Conservation (phyloP, 2,797 vertebrate species). For the Rhyacichthys aspro region DNA sequence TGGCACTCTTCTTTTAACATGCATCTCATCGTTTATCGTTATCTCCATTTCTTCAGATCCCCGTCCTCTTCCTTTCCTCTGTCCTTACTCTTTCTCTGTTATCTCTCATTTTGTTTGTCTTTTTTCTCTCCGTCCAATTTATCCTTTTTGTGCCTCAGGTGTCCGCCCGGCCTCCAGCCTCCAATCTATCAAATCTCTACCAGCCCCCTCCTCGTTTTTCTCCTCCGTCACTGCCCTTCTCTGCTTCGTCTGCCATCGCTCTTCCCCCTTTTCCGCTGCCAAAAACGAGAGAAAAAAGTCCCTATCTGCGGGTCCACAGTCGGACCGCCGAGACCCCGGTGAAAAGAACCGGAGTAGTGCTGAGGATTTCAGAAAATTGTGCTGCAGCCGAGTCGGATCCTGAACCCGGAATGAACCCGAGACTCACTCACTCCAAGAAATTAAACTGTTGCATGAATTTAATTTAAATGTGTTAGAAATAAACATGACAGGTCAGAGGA, state of each 20-base stretch:
- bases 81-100: no score
- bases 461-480: no score
- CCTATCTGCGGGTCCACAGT: not conserved
- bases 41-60: no score
- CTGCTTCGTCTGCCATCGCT: constrained; percentile 5
- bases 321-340: not conserved
- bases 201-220: not conserved
- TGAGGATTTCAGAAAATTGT: not conserved
- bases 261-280: not conserved
- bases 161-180: not conserved
- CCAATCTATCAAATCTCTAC: constrained; percentile 8
- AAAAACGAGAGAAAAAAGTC: not conserved
- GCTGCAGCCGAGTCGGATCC: no score
- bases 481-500: no score
- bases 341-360: not conserved
- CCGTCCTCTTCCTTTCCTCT: no score
- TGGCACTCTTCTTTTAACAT: no score
- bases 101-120: not conserved
- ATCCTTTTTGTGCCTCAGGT: not conserved
- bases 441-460: no score
- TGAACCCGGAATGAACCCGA: no score
- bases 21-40: no score
- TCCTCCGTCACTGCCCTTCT: constrained; percentile 1
- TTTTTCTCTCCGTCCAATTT: not conserved
- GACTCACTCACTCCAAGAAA: no score